Evolutionary conservation across 1,140 invertebrate genomes (phyloP).

Genomic region (Caenorhabditis briggsae): DNA sequence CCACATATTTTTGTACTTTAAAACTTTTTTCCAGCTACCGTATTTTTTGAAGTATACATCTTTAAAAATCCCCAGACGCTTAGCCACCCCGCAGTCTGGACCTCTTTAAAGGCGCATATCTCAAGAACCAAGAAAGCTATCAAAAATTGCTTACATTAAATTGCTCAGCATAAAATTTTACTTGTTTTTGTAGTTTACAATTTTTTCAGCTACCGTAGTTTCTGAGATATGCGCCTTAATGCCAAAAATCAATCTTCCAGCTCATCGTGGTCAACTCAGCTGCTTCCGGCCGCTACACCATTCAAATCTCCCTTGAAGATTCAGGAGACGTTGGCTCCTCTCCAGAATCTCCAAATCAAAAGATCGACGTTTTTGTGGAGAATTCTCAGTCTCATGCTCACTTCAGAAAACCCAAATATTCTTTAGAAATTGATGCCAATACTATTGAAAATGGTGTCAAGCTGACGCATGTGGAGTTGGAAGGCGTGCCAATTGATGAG

Average conservation of each 20-base stretch:
- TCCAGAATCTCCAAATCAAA: not conserved
- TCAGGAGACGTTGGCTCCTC: not conserved
- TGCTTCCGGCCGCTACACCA: slow-evolving; percentile 39
- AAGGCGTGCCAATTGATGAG: slow-evolving; percentile 63
- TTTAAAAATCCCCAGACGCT: no score
- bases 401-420: slow-evolving; percentile 22
- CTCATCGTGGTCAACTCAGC: slow-evolving; percentile 40
- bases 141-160: no score
- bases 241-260: not conserved
- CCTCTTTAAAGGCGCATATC: no score
- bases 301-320: slow-evolving; percentile 11
- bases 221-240: no score
- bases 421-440: not conserved
- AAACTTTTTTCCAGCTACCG: no score
- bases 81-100: no score
- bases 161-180: no score
- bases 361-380: slow-evolving; percentile 16
- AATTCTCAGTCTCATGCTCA: slow-evolving; percentile 56
- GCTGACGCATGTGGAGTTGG: slow-evolving; percentile 50
- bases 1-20: no score
- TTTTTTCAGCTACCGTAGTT: no score
- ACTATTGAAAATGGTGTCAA: not conserved
- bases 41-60: no score
- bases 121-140: no score
- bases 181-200: no score